Base-by-base conservation (phyloP, 1,140 invertebrate genomes). In the Nixonia krombeini region DNA sequence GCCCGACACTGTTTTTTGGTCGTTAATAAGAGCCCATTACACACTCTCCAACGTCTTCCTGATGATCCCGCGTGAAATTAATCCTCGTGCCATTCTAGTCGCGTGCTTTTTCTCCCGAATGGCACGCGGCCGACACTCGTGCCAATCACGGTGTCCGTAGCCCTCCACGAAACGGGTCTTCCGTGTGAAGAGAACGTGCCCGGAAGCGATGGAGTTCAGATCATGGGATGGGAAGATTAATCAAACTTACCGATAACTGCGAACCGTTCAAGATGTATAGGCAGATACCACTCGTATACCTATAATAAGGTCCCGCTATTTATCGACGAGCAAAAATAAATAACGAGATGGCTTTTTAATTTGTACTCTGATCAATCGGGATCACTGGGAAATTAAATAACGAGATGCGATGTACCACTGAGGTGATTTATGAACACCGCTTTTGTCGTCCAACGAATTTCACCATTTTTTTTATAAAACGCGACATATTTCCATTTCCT, bases 231-330 rank as follows among this genome's bases (percentile, higher is more conserved):
- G 25, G 23, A 25, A 53, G 55, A 53, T 65, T 58, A 58, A 53
- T 65, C 55, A 58, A 53, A 65, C 42, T 53, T 42, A 37, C 49
- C 62, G 53, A 58, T 65, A 58, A 51, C 31, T 50, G 23, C 45
- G 46, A 26, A 56, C 38, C 44, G 50, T 53, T 52, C 35, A 26
- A 61, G 57, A 51, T 61, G 44, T 59, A 23, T 18, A 12, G 46
- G 41, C 44, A 42, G 46, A 58, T 58, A 59, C 10, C 4, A 12
- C 37, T 44, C 21, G 18, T 52, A n/a, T n/a, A 21, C 18, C 49
- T 61, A 42, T 53, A 46, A 40, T 38, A 29, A 10, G 15, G 40
- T 46, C 57, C 33, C 17, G 45, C 42, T 53, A 53, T 62, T 53
- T 49, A 61, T 61, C 41, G 42, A 52, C 29, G 35, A 35, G 49